A percentile compares a stretch with the other conserved stretches of the same genome.
These are phyloP conservation scores for Ondatra zibethicus DNA, from an alignment of 2,113 vertebrate genomes.

Conservation along the genomic window DNA sequence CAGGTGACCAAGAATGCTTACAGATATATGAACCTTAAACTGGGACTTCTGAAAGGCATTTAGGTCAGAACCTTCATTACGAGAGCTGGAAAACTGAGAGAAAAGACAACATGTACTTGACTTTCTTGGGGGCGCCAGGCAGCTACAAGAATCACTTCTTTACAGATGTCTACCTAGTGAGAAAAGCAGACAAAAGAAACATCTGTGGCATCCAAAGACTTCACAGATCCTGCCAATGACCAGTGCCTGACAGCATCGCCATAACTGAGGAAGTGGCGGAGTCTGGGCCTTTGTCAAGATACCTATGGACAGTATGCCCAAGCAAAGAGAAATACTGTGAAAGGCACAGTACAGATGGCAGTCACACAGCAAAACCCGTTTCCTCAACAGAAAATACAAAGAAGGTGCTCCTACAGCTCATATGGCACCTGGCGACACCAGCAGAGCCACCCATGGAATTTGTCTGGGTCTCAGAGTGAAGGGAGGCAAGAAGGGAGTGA, in stretches of 20 bases:
- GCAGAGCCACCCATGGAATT: neutral
- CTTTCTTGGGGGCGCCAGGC: no score
- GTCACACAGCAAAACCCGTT: neutral
- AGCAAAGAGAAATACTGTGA: neutral
- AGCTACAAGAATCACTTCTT: neutral
- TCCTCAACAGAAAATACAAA: neutral
- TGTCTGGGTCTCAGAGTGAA: neutral
- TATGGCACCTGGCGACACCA: neutral
- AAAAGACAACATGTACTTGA: neutral
- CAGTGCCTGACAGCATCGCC: neutral
- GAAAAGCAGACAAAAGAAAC: neutral
- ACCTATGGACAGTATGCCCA: neutral
- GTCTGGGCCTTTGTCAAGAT: neutral
- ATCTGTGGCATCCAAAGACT: no score
- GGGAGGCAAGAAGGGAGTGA: neutral
- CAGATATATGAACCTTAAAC: neutral
- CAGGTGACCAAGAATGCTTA: fast-evolving
- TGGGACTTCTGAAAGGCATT: neutral
- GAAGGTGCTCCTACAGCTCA: neutral
- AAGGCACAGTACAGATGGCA: neutral
- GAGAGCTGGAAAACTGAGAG: neutral
- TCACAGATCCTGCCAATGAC: neutral
- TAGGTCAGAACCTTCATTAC: neutral
- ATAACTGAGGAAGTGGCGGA: neutral
- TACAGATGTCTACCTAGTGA: neutral